phyloP scores from a whole-genome alignment of 2,113 vertebrate species.

The Garra rufa region DNA sequence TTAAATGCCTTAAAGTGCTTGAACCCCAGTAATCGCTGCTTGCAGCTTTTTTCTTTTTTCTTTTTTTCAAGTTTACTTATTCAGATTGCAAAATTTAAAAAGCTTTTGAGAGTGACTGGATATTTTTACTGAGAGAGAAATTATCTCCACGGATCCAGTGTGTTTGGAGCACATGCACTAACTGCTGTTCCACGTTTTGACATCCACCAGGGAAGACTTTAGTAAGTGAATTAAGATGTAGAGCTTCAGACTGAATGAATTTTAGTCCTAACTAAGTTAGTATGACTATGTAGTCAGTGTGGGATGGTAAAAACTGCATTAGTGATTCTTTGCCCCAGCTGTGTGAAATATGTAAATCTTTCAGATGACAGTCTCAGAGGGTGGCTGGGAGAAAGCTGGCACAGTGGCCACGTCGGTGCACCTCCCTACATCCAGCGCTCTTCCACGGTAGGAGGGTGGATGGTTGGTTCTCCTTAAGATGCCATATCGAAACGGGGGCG shows the following conservation, averaged over 20 bases:
- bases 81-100: background rate
- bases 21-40: no score
- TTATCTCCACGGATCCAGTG: background rate
- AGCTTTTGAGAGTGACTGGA: background rate
- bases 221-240: background rate
- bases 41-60: no score
- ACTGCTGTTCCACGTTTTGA: background rate
- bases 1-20: no score
- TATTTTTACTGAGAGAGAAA: background rate
- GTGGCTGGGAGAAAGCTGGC: conserved; percentile 54
- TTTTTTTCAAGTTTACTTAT: no score
- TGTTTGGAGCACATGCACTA: background rate
- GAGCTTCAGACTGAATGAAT: background rate
- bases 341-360: conserved; percentile 66
- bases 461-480: background rate
- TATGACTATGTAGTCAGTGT: conserved; percentile 18
- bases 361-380: conserved; percentile 57
- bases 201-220: background rate
- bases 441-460: conserved; percentile 38
- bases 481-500: conserved; percentile 54
- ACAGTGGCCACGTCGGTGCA: conserved; percentile 41
- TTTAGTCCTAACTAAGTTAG: background rate
- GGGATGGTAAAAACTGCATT: conserved; percentile 57
- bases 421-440: background rate
- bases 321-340: conserved; percentile 55